Evolutionary conservation across 2,888 invertebrate genomes (phyloP), one percentile per base, ranked within the genome.

Genomic region (Drosophila nr. perissopoda): DNA sequence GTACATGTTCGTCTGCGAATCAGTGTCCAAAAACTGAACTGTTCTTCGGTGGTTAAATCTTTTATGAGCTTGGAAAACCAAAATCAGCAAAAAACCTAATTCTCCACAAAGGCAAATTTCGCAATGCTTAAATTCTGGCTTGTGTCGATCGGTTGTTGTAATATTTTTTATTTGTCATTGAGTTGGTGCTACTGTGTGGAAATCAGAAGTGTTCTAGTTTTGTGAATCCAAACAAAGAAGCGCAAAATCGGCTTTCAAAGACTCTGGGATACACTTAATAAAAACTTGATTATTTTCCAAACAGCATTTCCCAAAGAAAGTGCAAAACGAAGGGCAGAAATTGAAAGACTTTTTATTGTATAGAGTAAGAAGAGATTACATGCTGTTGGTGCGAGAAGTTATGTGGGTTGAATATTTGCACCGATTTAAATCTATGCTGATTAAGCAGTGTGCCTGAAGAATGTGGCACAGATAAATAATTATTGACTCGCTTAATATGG

Each of bases 1-100:
- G 60, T 60, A 29, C 83, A 83, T 83, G 65, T n/a, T 83, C 52
- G 31, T 33, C 25, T 13, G 16, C 57, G 53, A 73, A 64, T 80
- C 36, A 31, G 42, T 36, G 34, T 51, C 36, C 54, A 21, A 34
- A 58, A 64, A 88, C 81, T 80, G 36, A 27, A 25, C 21, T 40
- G 16, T 21, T 51, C 4, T 25, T 34, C 48, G 36, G 33, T 38
- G 36, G 21, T 31, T 25, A 36, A 46, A 71, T 72, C 75, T 84
- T 84, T 76, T 84, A 83, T 80, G 68, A 69, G 69, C 34, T 63
- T 40, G 48, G 34, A 64, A 70, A 31, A 18, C 25, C 10, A 2
- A n/a, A 36, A 54, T 77, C 81, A 81, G 79, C 79, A 71, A 66
- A 76, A 68, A 60, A 38, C 18, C 10, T 10, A 57, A 48, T 62